Conservation (phyloP, 2,888 invertebrate species). For the Aleiodes alternator region DNA sequence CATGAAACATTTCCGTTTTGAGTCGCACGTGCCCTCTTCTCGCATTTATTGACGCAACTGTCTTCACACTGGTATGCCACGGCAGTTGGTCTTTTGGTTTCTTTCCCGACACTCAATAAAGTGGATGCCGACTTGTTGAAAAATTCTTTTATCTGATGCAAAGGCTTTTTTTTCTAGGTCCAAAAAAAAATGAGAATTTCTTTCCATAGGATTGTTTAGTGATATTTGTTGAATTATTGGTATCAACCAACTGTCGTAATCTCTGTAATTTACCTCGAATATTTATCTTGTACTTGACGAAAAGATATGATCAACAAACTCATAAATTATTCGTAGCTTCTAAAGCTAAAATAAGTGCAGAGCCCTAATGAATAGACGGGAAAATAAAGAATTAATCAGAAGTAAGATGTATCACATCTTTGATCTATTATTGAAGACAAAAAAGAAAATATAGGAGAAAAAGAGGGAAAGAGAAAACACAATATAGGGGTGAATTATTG, state of each 20-base stretch:
- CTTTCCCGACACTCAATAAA: slow-evolving; percentile 1
- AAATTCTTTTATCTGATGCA: slow-evolving; percentile 4
- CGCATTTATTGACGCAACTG: slow-evolving; percentile 55
- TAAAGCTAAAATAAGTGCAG: not conserved
- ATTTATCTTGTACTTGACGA: too few relatives aligned
- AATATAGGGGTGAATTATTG: not conserved
- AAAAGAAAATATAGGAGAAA: not conserved
- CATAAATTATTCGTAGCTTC: not conserved
- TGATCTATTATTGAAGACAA: slow-evolving; percentile 39
- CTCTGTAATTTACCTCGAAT: not conserved
- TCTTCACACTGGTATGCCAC: slow-evolving; percentile 32
- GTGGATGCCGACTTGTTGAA: slow-evolving; percentile 14
- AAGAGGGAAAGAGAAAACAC: not conserved
- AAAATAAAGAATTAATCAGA: slow-evolving; percentile 11
- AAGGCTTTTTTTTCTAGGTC: not conserved
- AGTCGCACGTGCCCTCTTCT: slow-evolving; percentile 49
- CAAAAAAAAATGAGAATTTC: not conserved
- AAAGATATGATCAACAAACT: too few relatives aligned
- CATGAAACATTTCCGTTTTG: slow-evolving; percentile 38
- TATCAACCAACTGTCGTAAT: not conserved
- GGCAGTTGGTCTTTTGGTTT: slow-evolving; percentile 51
- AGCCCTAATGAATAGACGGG: not conserved
- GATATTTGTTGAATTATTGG: not conserved
- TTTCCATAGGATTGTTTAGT: not conserved
- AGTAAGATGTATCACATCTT: slow-evolving; percentile 33